Evolutionary conservation across 2,797 vertebrate genomes (phyloP).

Genomic region (Dicrostonyx torquatus): DNA sequence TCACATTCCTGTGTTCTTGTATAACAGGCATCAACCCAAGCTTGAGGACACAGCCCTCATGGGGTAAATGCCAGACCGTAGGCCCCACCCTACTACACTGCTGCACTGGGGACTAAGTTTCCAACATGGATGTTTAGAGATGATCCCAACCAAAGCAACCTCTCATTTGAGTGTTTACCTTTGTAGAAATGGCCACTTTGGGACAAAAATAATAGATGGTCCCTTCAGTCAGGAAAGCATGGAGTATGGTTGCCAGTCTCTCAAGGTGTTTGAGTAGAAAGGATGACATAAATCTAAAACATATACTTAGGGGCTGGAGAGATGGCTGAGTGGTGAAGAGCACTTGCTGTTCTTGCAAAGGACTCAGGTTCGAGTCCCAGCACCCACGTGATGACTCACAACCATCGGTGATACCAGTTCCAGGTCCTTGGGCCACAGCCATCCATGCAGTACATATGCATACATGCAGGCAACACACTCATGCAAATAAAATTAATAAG

Average conservation of each 20-base stretch:
- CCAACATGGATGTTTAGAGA: not conserved
- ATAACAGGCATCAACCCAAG: not conserved
- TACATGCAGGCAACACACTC: not conserved
- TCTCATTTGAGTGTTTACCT: constrained; percentile 21
- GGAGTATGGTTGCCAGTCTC: not conserved
- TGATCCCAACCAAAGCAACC: not conserved
- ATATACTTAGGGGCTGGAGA: not conserved
- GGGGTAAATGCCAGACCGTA: not conserved
- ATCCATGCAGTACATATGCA: not conserved
- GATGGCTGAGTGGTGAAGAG: not conserved
- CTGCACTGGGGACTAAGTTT: not conserved
- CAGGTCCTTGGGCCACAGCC: not conserved
- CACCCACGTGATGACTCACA: not conserved
- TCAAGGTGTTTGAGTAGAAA: constrained; percentile 53
- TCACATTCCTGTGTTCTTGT: not conserved
- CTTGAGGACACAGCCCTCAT: not conserved
- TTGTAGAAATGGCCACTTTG: constrained; percentile 49
- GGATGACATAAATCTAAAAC: constrained; percentile 29
- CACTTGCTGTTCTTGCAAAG: not conserved
- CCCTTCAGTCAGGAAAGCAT: constrained; percentile 29
- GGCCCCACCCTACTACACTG: not conserved
- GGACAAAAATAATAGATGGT: not conserved
- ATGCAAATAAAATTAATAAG: not conserved
- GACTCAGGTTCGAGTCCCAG: not conserved
- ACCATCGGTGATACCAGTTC: not conserved